Conservation (phyloP, 2,888 invertebrate genomes). For the Peribatodes rhomboidaria region DNA sequence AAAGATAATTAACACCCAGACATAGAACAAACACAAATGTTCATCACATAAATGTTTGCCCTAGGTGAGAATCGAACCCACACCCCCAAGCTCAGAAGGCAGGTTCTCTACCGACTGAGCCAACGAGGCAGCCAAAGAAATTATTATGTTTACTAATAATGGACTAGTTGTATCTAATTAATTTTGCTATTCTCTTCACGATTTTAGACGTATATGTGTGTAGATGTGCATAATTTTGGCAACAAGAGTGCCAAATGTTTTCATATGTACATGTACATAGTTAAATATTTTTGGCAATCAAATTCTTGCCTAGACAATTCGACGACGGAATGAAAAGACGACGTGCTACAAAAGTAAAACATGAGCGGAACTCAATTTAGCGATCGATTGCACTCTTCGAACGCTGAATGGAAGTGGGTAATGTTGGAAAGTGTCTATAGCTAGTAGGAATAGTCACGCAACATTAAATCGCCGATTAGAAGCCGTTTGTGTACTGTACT, state of each 20-base stretch:
- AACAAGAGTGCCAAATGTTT: too few relatives aligned
- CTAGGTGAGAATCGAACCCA: too few relatives aligned
- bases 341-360: slow-evolving; percentile 5
- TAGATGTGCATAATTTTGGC: too few relatives aligned
- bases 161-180: background rate
- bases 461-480: slow-evolving; percentile 63
- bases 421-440: slow-evolving; percentile 71
- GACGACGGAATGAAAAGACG: background rate
- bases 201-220: too few relatives aligned
- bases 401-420: slow-evolving; percentile 45
- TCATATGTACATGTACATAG: too few relatives aligned
- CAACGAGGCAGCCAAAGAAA: too few relatives aligned
- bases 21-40: too few relatives aligned
- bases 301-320: background rate
- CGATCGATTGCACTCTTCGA: slow-evolving; percentile 29
- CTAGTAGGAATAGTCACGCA: slow-evolving; percentile 66
- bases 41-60: too few relatives aligned
- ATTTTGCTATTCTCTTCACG: background rate
- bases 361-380: slow-evolving; percentile 22
- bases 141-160: background rate
- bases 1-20: too few relatives aligned
- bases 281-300: too few relatives aligned
- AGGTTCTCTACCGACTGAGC: too few relatives aligned
- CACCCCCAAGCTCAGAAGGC: too few relatives aligned
- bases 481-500: slow-evolving; percentile 46